These are phyloP conservation scores for Cepaea hortensis DNA, from an alignment of 2,888 invertebrate species.

Conservation along the genomic window DNA sequence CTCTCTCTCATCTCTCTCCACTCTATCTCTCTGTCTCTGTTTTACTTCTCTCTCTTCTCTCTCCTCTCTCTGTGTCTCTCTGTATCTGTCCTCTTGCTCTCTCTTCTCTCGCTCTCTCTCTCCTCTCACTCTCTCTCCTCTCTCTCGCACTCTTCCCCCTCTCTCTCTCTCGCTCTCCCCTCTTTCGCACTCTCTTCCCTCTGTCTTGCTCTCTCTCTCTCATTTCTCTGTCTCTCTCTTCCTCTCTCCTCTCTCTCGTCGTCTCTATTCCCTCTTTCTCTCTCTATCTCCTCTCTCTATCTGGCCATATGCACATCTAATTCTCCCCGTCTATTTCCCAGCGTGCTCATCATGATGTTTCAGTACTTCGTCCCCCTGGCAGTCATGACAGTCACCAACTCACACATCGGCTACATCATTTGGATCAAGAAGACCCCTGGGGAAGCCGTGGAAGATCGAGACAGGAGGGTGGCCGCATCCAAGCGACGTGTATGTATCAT, in stretches of 20 bases:
- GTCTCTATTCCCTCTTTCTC: neutral
- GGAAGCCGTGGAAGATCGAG: slow-evolving; percentile 89
- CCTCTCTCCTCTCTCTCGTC: neutral
- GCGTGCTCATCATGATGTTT: slow-evolving; percentile 84
- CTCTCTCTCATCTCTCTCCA: no score
- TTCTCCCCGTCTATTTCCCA: slow-evolving; percentile 25
- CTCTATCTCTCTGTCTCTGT: no score
- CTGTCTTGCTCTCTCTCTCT: neutral
- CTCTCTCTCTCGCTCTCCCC: neutral
- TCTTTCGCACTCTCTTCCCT: neutral
- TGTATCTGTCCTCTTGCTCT: no score
- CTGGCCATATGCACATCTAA: neutral
- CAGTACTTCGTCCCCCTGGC: slow-evolving; percentile 90
- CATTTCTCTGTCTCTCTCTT: neutral
- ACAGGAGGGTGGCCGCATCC: slow-evolving; percentile 88
- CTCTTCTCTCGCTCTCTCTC: no score
- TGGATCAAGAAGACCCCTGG: slow-evolving; percentile 92
- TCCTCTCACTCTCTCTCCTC: neutral
- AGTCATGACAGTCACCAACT: slow-evolving; percentile 90
- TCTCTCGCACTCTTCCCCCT: neutral
- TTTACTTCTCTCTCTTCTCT: no score
- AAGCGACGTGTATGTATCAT: slow-evolving; percentile 86
- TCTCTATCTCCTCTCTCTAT: no score
- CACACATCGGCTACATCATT: slow-evolving; percentile 89
- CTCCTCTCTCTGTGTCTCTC: no score